phyloP scores from a whole-genome alignment of 1,140 invertebrate species.

The Ganaspis sp. region DNA sequence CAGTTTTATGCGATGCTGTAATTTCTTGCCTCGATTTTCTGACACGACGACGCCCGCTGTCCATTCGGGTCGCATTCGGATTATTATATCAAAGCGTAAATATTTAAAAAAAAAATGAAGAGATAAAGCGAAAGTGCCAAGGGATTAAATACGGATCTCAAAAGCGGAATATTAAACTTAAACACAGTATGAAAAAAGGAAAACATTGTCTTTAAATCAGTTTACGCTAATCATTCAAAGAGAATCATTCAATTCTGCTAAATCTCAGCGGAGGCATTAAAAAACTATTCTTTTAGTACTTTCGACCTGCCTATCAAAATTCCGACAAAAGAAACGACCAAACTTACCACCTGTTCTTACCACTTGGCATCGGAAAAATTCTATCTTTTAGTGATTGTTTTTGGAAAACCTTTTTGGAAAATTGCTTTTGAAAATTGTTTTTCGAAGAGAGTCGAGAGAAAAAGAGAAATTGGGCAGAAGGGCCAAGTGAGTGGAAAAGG shows the following conservation, averaged over 20 bases:
- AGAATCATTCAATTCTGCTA: not conserved
- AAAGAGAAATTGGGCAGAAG: no score
- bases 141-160: constrained; percentile 40
- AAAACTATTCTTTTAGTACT: constrained; percentile 26
- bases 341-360: not conserved
- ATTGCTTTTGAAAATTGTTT: not conserved
- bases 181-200: constrained; percentile 19
- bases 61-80: constrained; percentile 54
- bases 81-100: constrained; percentile 75
- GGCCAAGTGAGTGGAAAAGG: not conserved
- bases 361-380: not conserved
- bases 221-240: not conserved
- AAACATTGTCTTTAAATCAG: not conserved
- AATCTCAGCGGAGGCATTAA: not conserved
- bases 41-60: constrained; percentile 35
- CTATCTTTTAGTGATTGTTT: not conserved
- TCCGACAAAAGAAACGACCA: constrained; percentile 26
- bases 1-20: constrained; percentile 69
- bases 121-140: constrained; percentile 63
- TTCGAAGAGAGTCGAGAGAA: not conserved
- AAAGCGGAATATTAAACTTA: constrained; percentile 23
- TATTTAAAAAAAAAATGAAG: constrained; percentile 64
- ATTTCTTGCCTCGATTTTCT: constrained; percentile 42
- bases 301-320: constrained; percentile 27
- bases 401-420: not conserved